Evolutionary conservation across 2,113 vertebrate species (phyloP), one percentile per base, ranked within the genome.

Genomic region (Zosterops pallidus): DNA sequence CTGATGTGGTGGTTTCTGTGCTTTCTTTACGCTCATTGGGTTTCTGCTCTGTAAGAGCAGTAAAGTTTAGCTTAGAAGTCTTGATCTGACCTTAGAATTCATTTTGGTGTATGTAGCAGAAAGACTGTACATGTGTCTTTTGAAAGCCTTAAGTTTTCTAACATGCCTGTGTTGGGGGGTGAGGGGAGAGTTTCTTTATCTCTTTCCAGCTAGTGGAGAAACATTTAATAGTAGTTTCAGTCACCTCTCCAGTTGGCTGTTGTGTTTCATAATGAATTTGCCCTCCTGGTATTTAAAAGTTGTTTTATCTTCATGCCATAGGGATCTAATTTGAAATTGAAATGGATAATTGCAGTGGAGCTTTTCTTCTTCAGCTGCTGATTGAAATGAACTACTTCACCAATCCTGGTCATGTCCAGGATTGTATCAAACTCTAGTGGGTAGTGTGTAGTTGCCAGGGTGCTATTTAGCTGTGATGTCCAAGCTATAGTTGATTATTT

Each of bases 371-470:
- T 57, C 44, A 75, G 22, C 65, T 78, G 49, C 44, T 16, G 55
- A 7, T 75, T 31, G 19, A 67, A 80, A 60, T 9, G 29, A 91
- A 59, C 68, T 83, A 8, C 29, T 89, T 41, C 86, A 23, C 46
- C 2, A 2, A 1, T 47, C 21, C 59, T 1, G 0, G 13, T 29
- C 0, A 1, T 9, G 6, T 44, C 56, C 23, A 29, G 42, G 23
- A 12, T 53, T 28, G 23, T 69, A 15, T 56, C 86, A 86, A 28
- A 28, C 24, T 21, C 37, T 10, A 12, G 16, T 13, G 55, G 29
- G 14, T 11, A 18, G 37, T 21, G 13, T 49, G 3, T 53, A 33
- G 42, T 44, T 86, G 37, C 41, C 23, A 3, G 3, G 23, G 44
- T 57, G 31, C 55, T 69, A 1, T 71, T 83, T 59, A 78, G 44